Evolutionary conservation across 1,140 invertebrate genomes (phyloP).

Genomic region (Aphis craccivora): DNA sequence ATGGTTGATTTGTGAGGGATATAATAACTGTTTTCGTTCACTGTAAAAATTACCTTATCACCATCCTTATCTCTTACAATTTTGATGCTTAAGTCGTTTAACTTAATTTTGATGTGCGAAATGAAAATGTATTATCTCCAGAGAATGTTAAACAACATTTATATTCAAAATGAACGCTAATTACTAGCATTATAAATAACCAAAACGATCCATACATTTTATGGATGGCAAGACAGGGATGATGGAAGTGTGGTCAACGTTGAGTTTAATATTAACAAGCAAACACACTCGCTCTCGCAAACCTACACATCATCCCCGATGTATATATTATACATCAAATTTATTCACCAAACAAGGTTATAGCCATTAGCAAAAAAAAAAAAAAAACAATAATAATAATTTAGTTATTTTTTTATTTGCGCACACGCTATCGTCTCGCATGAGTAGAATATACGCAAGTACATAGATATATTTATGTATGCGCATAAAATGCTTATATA

Average conservation of each 20-base stretch:
- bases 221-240: neutral
- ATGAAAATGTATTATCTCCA: neutral
- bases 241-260: neutral
- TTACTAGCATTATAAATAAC: neutral
- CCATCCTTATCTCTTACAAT: neutral
- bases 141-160: neutral
- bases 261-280: conserved; percentile 26
- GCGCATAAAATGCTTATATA: conserved; percentile 27
- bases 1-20: neutral
- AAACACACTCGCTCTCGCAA: neutral
- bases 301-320: neutral
- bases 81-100: neutral
- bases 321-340: neutral
- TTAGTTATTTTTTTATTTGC: conserved; percentile 8
- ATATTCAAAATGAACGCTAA: neutral
- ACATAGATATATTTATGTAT: neutral
- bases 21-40: neutral
- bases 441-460: neutral
- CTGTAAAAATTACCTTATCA: neutral
- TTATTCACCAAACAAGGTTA: neutral
- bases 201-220: neutral
- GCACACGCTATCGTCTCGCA: neutral
- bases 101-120: neutral
- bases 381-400: conserved; percentile 29
- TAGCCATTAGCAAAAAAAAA: neutral